Conservation (phyloP, 2,888 invertebrate species). For the Eustalomyia histrio region DNA sequence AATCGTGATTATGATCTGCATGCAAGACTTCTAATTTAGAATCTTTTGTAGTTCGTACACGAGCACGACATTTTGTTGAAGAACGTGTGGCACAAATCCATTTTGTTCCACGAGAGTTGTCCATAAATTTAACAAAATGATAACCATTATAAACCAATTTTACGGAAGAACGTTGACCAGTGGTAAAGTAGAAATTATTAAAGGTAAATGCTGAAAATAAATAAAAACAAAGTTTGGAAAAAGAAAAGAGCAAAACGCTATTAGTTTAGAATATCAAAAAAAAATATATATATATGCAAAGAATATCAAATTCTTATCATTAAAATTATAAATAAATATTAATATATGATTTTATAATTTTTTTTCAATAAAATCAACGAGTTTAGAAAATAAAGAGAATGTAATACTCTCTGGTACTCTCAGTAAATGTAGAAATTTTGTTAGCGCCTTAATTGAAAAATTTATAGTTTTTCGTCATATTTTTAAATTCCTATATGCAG, state of each 20-base stretch:
- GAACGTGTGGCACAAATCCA: slow-evolving; percentile 78
- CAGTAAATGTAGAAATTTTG: too few species aligned
- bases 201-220: slow-evolving; percentile 52
- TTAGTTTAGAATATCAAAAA: slow-evolving; percentile 26
- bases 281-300: too few species aligned
- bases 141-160: slow-evolving; percentile 76
- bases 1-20: slow-evolving; percentile 74
- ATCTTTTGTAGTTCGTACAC: slow-evolving; percentile 72
- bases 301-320: neutral
- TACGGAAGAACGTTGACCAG: slow-evolving; percentile 75
- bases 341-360: slow-evolving; percentile 2
- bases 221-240: slow-evolving; percentile 4
- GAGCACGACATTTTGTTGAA: slow-evolving; percentile 76
- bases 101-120: slow-evolving; percentile 76
- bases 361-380: too few species aligned
- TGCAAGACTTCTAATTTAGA: slow-evolving; percentile 73
- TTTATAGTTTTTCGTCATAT: too few species aligned
- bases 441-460: too few species aligned
- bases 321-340: neutral
- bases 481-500: too few species aligned
- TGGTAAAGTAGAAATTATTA: slow-evolving; percentile 72
- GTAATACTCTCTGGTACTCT: too few species aligned
- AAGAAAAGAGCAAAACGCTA: slow-evolving; percentile 31
- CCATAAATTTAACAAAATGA: slow-evolving; percentile 76
- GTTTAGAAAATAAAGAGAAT: too few species aligned